Percentiles rank a stretch among this genome's conserved stretches.
Conservation (phyloP, 2,888 invertebrate species). For the Rhopalosiphum nymphaeae region DNA sequence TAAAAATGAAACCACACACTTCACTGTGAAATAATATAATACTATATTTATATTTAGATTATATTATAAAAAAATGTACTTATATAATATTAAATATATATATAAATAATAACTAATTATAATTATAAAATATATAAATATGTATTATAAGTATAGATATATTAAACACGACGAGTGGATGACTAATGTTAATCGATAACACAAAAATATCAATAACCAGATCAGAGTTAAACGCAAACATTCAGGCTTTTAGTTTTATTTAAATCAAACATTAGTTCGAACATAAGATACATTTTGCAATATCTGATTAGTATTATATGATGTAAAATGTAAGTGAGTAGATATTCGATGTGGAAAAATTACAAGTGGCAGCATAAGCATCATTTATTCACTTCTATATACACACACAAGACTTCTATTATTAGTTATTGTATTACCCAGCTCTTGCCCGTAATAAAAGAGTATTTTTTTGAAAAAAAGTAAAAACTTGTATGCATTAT, state of each 20-base stretch:
- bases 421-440: background rate
- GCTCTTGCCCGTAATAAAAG: background rate
- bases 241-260: background rate
- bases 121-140: background rate
- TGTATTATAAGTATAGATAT: background rate
- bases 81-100: background rate
- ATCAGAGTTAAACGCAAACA: background rate
- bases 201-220: background rate
- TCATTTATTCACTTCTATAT: background rate
- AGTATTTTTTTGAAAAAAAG: background rate
- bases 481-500: background rate
- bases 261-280: background rate
- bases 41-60: background rate
- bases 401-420: background rate
- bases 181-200: background rate
- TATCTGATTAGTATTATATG: background rate
- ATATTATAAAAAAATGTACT: background rate
- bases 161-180: background rate
- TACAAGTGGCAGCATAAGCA: background rate
- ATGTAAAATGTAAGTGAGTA: background rate
- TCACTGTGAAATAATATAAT: background rate
- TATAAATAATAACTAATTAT: background rate
- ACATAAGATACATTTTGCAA: background rate
- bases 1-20: background rate
- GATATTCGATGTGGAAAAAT: background rate